A percentile compares a stretch with the other conserved stretches of the same genome.
phyloP scores from a whole-genome alignment of 2,888 invertebrate species.

The Oxytorus armatus region DNA sequence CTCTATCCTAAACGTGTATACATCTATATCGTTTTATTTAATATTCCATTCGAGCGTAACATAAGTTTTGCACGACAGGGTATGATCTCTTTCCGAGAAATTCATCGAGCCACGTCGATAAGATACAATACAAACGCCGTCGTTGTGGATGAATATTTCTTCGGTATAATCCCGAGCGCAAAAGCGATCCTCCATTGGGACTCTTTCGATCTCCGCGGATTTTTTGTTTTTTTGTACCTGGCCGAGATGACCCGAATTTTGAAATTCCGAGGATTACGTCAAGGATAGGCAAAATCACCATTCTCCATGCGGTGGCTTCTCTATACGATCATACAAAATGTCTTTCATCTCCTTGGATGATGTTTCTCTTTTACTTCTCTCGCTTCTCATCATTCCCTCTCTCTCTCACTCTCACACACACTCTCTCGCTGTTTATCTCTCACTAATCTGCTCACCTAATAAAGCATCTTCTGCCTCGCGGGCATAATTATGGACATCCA shows the following conservation, averaged over 20 bases:
- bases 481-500: constrained; percentile 63
- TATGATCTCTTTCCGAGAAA: constrained; percentile 33
- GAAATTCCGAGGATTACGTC: constrained; percentile 46
- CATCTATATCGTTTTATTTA: not conserved
- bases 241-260: constrained; percentile 53
- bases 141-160: not conserved
- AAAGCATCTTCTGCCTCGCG: constrained; percentile 62
- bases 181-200: constrained; percentile 1
- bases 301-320: constrained; percentile 4
- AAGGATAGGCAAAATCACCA: constrained; percentile 16
- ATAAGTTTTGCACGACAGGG: constrained; percentile 10
- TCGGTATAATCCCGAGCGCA: not conserved
- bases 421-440: not conserved
- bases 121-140: too few species aligned
- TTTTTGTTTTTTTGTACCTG: not conserved
- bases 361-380: too few species aligned
- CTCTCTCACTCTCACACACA: not conserved
- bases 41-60: constrained; percentile 7
- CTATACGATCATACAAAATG: not conserved
- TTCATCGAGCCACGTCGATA: constrained; percentile 7
- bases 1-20: constrained; percentile 3
- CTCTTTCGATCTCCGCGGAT: constrained; percentile 28
- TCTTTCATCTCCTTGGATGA: not conserved
- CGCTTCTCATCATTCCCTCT: not conserved
- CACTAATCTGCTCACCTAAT: constrained; percentile 60